phyloP scores from a whole-genome alignment of 2,113 vertebrate genomes.

The Cranoglanis bouderius region DNA sequence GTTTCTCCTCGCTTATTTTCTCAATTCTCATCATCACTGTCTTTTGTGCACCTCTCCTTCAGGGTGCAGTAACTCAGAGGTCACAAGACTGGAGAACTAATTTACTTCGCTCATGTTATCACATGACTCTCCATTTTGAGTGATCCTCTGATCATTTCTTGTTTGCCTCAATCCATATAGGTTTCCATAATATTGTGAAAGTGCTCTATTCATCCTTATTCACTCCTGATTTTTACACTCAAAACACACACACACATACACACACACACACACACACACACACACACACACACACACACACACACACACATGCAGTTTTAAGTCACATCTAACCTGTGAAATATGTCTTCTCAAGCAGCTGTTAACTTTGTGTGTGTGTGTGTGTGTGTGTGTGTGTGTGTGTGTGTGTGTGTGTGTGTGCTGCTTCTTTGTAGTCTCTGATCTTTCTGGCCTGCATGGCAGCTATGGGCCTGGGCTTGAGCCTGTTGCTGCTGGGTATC shows the following conservation, averaged over 20 bases:
- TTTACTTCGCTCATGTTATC: conserved; percentile 54
- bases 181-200: conserved; percentile 38
- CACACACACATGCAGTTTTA: background rate
- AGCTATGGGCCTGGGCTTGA: conserved; percentile 81
- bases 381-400: conserved; percentile 15
- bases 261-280: background rate
- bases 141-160: conserved; percentile 49
- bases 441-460: conserved; percentile 82
- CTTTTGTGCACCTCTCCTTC: conserved; percentile 20
- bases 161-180: conserved; percentile 42
- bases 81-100: conserved; percentile 69
- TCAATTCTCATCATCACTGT: background rate
- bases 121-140: conserved; percentile 63
- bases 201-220: background rate
- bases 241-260: background rate
- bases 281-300: background rate
- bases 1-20: conserved; percentile 21
- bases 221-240: background rate
- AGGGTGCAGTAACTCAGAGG: conserved; percentile 57
- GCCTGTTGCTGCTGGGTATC: conserved; percentile 78
- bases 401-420: conserved; percentile 24
- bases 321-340: background rate
- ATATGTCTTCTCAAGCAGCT: background rate
- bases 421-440: conserved; percentile 75
- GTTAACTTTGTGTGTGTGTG: conserved; percentile 15